Conservation (phyloP, 1,140 invertebrate genomes). For the Battus philenor region DNA sequence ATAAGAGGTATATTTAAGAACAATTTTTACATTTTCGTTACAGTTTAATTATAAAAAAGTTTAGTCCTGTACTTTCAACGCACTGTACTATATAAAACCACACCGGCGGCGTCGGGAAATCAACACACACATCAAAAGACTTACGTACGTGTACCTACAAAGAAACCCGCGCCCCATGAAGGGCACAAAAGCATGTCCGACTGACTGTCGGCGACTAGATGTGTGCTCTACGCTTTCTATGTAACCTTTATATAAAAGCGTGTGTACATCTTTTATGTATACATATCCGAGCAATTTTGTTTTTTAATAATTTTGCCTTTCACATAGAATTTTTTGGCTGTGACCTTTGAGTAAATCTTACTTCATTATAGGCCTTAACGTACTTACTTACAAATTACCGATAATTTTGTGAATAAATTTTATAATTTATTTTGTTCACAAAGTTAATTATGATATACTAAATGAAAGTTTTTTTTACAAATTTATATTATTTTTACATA, state of each 20-base stretch:
- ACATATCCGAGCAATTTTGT: not conserved
- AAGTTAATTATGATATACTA: too few species aligned
- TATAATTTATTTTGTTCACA: too few species aligned
- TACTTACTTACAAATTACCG: too few species aligned
- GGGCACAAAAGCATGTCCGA: slow-evolving; percentile 64
- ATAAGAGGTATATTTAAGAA: too few species aligned
- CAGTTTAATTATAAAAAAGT: too few species aligned
- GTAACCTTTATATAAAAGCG: not conserved
- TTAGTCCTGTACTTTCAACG: slow-evolving; percentile 23
- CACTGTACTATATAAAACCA: slow-evolving; percentile 27
- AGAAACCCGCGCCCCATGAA: slow-evolving; percentile 41
- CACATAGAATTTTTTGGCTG: too few species aligned
- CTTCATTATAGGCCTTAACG: too few species aligned
- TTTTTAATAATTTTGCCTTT: not conserved
- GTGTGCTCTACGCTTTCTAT: slow-evolving; percentile 29
- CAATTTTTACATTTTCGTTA: not conserved
- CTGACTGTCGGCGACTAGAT: slow-evolving; percentile 56
- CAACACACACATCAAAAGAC: slow-evolving; percentile 61
- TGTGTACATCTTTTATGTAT: not conserved
- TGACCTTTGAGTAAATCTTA: too few species aligned
- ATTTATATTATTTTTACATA: too few species aligned
- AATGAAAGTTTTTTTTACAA: too few species aligned
- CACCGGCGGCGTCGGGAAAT: slow-evolving; percentile 62
- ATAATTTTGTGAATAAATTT: too few species aligned
- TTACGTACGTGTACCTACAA: slow-evolving; percentile 23